Base-by-base conservation (phyloP, 1,140 invertebrate genomes). In the Sinonovacula constricta region DNA sequence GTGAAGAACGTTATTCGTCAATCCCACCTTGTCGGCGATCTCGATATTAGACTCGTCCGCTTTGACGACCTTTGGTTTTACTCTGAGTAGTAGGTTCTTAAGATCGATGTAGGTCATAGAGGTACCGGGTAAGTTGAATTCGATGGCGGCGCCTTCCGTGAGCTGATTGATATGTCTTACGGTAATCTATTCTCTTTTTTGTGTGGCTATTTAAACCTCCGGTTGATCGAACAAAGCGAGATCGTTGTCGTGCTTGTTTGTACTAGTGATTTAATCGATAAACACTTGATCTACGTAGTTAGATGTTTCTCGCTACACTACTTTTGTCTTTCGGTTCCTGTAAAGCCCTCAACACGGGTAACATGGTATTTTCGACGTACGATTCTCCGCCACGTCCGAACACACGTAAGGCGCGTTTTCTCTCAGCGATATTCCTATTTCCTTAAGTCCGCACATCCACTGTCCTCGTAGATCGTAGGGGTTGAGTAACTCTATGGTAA, bases 131-230 rank as follows among this genome's bases (percentile, higher is more conserved):
- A 65, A n/a, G 31, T 65, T 65, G 22, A 34, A 65, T 65, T 65
- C 31, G 31, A 60, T 60, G n/a, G 57, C 57, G 31, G 57, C 57
- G n/a, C 57, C 62, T 45, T 65, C 36, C 15, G 36, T 65, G 4
- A 65, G 62, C n/a, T 39, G 62, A 65, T 65, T 36, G n/a, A 65
- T 45, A 15, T 31, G 62, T 65, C 62, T 65, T 15, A 39, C 15
- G 62, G 62, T n/a, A 31, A 65, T 36, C 28, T 5, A 36, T 65
- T 65, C 36, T 45, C n/a, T 65, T 45, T 33, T 65, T 22, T 39
- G 36, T n/a, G 62, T 24, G n/a, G 33, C 31, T 39, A 65, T 45
- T 45, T 34, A 18, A 22, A 28, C 14, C 45, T 60, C 57, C 7
- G 31, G 31, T 39, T 34, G 15, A 22, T 68, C 12, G 22, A 68